These are phyloP conservation scores for Leptinotarsa tumamoca DNA, from an alignment of 2,888 invertebrate species.

Conservation along the genomic window DNA sequence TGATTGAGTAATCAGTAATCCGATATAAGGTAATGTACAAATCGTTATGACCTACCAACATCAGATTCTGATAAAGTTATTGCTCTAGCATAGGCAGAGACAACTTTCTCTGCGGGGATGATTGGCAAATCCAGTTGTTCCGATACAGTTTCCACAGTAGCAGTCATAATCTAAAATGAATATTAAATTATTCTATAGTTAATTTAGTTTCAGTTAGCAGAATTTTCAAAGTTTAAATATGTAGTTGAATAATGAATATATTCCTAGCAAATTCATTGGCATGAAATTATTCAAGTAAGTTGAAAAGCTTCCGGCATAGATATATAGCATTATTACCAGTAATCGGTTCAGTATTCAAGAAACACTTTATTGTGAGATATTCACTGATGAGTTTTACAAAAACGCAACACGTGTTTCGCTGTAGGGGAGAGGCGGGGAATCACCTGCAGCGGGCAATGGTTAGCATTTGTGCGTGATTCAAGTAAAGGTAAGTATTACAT, in stretches of 20 bases:
- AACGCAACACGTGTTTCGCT: too few species aligned
- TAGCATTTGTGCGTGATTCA: too few species aligned
- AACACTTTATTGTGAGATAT: too few species aligned
- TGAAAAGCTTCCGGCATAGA: too few species aligned
- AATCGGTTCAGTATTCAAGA: too few species aligned
- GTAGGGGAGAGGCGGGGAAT: too few species aligned
- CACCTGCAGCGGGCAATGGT: too few species aligned
- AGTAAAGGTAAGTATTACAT: too few species aligned
- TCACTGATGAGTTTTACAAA: too few species aligned
- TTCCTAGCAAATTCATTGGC: not conserved
- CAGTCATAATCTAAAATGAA: constrained; percentile 86
- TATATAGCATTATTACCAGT: too few species aligned
- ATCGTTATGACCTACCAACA: constrained; percentile 74
- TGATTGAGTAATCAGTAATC: too few species aligned
- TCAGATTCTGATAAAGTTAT: constrained; percentile 91
- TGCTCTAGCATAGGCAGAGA: constrained; percentile 86
- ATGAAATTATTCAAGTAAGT: not conserved
- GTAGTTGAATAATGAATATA: not conserved
- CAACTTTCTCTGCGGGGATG: constrained; percentile 80
- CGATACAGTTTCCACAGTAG: constrained; percentile 93
- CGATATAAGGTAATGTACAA: not conserved
- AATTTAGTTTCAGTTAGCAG: constrained; percentile 28
- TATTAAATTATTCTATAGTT: constrained; percentile 24
- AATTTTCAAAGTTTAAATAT: constrained; percentile 33
- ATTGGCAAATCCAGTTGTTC: constrained; percentile 91